Evolutionary conservation across 2,113 vertebrate species (phyloP), one percentile per base, ranked within the genome.

Genomic region (Hepsetus odoe): DNA sequence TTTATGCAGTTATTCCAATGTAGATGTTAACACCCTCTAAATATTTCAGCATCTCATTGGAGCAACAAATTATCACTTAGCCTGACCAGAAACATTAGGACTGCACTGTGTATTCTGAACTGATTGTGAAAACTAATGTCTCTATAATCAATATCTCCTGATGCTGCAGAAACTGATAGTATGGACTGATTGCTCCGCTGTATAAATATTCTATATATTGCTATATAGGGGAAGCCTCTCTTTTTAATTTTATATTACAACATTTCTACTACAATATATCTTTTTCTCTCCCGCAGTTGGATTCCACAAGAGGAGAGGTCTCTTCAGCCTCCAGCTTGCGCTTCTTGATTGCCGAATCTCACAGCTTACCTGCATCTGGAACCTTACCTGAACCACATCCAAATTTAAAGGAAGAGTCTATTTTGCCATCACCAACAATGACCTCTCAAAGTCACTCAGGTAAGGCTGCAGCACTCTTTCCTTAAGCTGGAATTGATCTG

Each of bases 391-490:
- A 53, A 67, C 32, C 13, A 20, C 2, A 16, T 42, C 51, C 58
- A 58, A 42, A 61, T 42, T 35, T 35, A 5, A 65, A 38, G 33
- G 35, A 9, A 53, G 28, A 46, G 0, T 3, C 0, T 53, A n/a
- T 51, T 38, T n/a, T 0, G 5, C 49, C 35, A 24, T 30, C n/a
- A 24, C 12, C 49, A 12, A 83, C 22, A 5, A 92, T 92, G 91
- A 90, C 90, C 12, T 91, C 91, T 74, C 90, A 88, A 73, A 89
- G 82, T 77, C 90, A 88, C 38, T 87, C 87, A 91, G 91, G 91
- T 92, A 85, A 85, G 87, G 24, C 5, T 1, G 8, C 22, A n/a
- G 18, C 26, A 30, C 12, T 20, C 32, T 67, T 67, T 46, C 4
- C 38, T 28, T 24, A 8, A 24, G 33, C n/a, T 24, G 16, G 56